These are phyloP conservation scores for Haemorhous mexicanus DNA, from an alignment of 2,113 vertebrate species.

Conservation along the genomic window DNA sequence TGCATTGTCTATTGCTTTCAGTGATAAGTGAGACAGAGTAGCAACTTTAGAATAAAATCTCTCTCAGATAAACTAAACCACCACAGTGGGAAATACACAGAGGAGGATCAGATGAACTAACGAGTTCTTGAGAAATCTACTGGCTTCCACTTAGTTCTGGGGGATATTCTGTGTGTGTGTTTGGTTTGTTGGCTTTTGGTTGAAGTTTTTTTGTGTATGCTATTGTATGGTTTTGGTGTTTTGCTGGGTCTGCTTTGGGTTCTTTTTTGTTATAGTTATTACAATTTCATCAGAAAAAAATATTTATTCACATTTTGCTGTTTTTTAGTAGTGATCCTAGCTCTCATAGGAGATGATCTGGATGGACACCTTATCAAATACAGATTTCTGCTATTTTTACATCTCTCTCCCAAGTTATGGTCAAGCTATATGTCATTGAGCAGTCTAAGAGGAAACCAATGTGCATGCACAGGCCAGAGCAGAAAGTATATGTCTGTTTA, in stretches of 20 bases:
- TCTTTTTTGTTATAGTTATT: neutral
- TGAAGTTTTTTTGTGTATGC: neutral
- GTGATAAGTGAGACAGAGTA: neutral
- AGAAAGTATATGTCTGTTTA: neutral
- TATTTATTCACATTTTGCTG: neutral
- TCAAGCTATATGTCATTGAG: neutral
- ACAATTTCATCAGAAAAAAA: neutral
- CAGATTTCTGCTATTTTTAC: neutral
- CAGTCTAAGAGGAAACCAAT: neutral
- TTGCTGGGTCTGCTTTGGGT: neutral
- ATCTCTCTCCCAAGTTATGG: neutral
- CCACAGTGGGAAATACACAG: neutral
- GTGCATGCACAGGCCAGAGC: neutral
- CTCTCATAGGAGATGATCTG: neutral
- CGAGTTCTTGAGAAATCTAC: neutral
- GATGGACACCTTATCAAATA: neutral
- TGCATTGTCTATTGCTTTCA: neutral
- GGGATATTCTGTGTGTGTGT: fast-evolving
- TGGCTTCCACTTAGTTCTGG: neutral
- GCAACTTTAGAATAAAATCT: neutral
- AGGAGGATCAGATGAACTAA: neutral
- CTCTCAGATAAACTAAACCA: neutral
- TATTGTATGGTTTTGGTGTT: neutral
- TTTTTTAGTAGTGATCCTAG: neutral
- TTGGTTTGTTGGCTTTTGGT: neutral